phyloP scores from a whole-genome alignment of 2,797 vertebrate genomes.

The Clarias pachynema region DNA sequence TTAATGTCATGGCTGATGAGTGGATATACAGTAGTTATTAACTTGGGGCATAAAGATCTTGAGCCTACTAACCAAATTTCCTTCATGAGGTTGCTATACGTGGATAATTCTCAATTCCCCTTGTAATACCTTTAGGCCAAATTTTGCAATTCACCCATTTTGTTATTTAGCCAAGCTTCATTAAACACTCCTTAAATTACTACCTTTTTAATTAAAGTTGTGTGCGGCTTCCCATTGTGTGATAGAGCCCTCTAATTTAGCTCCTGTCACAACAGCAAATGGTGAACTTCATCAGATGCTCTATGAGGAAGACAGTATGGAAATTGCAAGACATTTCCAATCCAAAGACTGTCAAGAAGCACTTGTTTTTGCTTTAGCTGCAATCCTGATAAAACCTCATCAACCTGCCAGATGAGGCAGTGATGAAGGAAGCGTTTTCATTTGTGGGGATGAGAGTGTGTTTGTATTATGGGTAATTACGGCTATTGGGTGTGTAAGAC shows the following conservation, averaged over 20 bases:
- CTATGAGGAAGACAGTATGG: constrained; percentile 47
- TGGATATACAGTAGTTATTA: neutral
- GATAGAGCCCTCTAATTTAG: constrained; percentile 60
- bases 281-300: constrained; percentile 59
- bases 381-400: constrained; percentile 64
- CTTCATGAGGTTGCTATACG: neutral
- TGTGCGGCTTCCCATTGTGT: constrained; percentile 59
- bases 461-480: neutral
- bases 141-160: constrained; percentile 62
- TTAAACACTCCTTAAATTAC: constrained; percentile 64
- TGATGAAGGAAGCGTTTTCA: constrained; percentile 37
- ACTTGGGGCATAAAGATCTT: neutral
- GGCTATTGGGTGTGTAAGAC: neutral
- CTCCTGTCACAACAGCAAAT: constrained; percentile 65
- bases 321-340: constrained; percentile 34
- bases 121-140: constrained; percentile 10
- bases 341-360: constrained; percentile 55
- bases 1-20: too few relatives aligned
- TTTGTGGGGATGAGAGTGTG: neutral
- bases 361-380: constrained; percentile 30
- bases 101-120: neutral
- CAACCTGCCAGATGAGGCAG: constrained; percentile 50
- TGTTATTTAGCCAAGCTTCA: constrained; percentile 57
- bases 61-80: neutral
- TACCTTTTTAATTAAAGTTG: constrained; percentile 71